These are phyloP conservation scores for Diplogasteroides magnus DNA, from an alignment of 1,140 invertebrate genomes.

Conservation along the genomic window DNA sequence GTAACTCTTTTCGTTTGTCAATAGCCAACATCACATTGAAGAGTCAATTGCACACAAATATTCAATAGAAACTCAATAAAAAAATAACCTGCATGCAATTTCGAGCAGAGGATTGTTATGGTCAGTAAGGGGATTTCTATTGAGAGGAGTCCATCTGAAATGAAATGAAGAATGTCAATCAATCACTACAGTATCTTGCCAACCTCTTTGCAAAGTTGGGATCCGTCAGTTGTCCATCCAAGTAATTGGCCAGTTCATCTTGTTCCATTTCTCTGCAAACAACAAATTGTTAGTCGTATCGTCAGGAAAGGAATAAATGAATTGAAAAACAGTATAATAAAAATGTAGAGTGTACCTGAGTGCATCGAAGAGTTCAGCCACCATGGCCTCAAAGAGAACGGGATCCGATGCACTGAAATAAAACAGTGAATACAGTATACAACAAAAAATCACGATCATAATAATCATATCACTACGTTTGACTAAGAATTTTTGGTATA, in stretches of 20 bases:
- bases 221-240: constrained; percentile 18
- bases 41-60: too few species aligned
- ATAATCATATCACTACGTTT: too few species aligned
- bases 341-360: too few species aligned
- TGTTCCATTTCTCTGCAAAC: constrained; percentile 16
- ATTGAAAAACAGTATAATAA: too few species aligned
- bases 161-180: constrained; percentile 4
- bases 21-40: too few species aligned
- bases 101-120: constrained; percentile 14
- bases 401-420: constrained; percentile 1
- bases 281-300: too few species aligned
- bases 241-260: background rate
- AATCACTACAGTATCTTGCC: background rate
- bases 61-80: too few species aligned
- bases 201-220: constrained; percentile 10
- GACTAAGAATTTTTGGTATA: too few species aligned
- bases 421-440: too few species aligned
- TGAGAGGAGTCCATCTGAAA: constrained; percentile 20
- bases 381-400: constrained; percentile 5
- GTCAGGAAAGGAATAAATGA: too few species aligned
- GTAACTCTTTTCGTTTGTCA: too few species aligned
- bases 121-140: background rate
- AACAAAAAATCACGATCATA: too few species aligned
- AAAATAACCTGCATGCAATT: background rate
- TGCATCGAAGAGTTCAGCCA: constrained; percentile 19